phyloP scores from a whole-genome alignment of 2,888 invertebrate species.

The Zygaena filipendulae region DNA sequence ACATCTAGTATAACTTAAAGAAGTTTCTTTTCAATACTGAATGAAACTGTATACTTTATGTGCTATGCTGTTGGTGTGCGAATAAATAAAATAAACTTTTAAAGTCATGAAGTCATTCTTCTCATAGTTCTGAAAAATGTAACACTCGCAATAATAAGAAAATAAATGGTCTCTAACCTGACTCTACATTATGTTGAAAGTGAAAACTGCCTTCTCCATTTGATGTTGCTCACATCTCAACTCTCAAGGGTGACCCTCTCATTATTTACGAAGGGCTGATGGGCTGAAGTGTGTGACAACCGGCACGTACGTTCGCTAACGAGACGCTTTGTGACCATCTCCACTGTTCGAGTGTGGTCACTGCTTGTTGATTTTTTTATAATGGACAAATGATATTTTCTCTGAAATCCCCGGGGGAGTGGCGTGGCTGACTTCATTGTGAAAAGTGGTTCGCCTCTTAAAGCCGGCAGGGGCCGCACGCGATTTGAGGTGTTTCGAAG shows the following conservation, averaged over 20 bases:
- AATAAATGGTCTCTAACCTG: too few species aligned
- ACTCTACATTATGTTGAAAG: too few species aligned
- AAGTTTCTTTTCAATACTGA: too few species aligned
- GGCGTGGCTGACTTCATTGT: slow-evolving; percentile 33
- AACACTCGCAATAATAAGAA: too few species aligned
- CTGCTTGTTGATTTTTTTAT: slow-evolving; percentile 61
- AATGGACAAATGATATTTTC: slow-evolving; percentile 64
- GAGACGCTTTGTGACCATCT: slow-evolving; percentile 68
- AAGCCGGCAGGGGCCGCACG: slow-evolving; percentile 42
- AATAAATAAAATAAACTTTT: too few species aligned
- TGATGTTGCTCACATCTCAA: too few species aligned
- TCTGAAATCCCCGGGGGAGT: slow-evolving; percentile 36
- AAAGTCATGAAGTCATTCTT: too few species aligned
- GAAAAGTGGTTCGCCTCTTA: slow-evolving; percentile 44
- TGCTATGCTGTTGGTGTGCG: too few species aligned
- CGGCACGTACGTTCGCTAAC: slow-evolving; percentile 66
- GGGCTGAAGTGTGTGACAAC: slow-evolving; percentile 62
- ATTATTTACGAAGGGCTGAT: slow-evolving; percentile 68
- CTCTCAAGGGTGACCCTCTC: slow-evolving; percentile 51
- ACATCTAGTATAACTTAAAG: too few species aligned
- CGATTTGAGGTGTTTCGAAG: slow-evolving; percentile 31
- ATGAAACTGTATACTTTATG: too few species aligned
- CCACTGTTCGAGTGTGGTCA: slow-evolving; percentile 51
- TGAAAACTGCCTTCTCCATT: too few species aligned
- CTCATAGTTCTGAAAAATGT: too few species aligned